Conservation (phyloP, 35 echinoderm and acorn worm species). For the Amphiura filiformis region DNA sequence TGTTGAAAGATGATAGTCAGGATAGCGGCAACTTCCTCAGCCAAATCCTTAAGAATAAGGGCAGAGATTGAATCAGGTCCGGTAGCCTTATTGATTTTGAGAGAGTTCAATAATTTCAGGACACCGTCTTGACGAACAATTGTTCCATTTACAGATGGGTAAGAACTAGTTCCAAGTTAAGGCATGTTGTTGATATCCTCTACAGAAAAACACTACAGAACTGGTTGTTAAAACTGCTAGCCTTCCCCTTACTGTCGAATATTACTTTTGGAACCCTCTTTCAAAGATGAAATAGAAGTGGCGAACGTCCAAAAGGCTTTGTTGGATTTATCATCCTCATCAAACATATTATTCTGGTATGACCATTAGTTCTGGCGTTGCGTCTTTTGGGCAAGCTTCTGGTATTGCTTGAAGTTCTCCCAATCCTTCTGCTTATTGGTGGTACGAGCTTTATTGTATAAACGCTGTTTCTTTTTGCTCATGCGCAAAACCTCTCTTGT, state of each 20-base stretch:
- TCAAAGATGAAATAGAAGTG: background rate
- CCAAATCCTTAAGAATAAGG: background rate
- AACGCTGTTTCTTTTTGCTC: background rate
- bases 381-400: background rate
- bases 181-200: background rate
- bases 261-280: background rate
- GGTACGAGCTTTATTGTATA: background rate
- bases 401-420: slow-evolving; percentile 1
- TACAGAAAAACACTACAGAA: background rate
- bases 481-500: background rate
- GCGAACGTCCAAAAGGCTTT: slow-evolving; percentile 35
- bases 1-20: background rate
- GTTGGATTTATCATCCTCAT: background rate
- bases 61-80: background rate
- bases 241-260: background rate
- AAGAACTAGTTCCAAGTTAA: background rate
- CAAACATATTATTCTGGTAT: background rate
- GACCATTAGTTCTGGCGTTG: background rate
- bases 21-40: background rate
- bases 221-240: background rate
- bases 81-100: background rate
- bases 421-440: slow-evolving; percentile 20
- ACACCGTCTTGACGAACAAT: background rate
- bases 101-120: background rate
- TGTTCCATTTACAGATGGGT: background rate